Evolutionary conservation across 2,888 invertebrate species (phyloP), one percentile per base, ranked within the genome.

Genomic region (Mimumesa dahlbomi): DNA sequence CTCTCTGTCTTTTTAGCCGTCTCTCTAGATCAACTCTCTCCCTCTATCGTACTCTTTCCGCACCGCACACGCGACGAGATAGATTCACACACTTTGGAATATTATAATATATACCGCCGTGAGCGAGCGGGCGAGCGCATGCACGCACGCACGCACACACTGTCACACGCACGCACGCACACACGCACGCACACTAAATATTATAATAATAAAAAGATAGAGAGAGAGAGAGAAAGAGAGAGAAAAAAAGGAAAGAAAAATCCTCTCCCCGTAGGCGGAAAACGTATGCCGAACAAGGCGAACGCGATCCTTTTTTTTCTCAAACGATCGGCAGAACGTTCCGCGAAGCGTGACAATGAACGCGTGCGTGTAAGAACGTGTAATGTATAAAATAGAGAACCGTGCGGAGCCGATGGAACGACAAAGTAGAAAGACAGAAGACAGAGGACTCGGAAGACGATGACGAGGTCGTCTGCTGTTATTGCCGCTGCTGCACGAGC

Each of bases 401-500:
- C n/a, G n/a, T n/a, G 7, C 25, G 25, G 3, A 25, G 25, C 25
- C 4, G 53, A 48, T 31, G 48, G 16, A 62, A 61, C 42, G 54
- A 69, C 59, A 38, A 69, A 54, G 63, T n/a, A 52, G 69, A 40
- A 58, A 53, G 22, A 49, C 63, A 58, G 59, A 34, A 65, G 62
- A 7, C 25, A 7, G 25, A 25, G 25, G 38, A 58, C n/a, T n/a
- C 40, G 49, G 63, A 46, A 66, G 68, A 61, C 56, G 59, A 65
- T 53, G 71, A 65, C 73, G 75, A 70, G 71, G 58, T 76, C 64
- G 72, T 64, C 61, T 56, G 77, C 73, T 62, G 66, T 66, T 75
- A 48, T 58, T 73, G 45, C 70, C 56, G 67, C 53, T 67, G 65
- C 70, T 68, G 71, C 75, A 77, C 75, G 77, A 75, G 77, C 77